These are phyloP conservation scores for Tinamus guttatus DNA, from an alignment of 2,113 vertebrate genomes.

Conservation along the genomic window DNA sequence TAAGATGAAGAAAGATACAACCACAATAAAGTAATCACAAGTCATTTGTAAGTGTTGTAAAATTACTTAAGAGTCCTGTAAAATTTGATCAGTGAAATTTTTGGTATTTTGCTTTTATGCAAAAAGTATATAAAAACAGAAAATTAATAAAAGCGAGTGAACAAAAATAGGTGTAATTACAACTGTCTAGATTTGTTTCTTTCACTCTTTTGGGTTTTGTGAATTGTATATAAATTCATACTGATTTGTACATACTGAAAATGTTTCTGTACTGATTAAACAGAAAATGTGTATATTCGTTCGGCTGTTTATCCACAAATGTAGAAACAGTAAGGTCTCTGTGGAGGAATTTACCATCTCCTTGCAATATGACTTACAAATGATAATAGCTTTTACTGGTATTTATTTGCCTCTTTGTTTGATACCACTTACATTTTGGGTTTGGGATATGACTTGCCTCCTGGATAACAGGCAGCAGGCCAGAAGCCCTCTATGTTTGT, in stretches of 20 bases:
- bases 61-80: not conserved
- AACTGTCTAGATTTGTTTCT: not conserved
- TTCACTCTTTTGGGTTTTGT: not conserved
- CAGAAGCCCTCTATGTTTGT: fast-evolving
- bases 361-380: not conserved
- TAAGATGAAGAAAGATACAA: not conserved
- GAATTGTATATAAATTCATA: not conserved
- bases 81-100: not conserved
- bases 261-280: not conserved
- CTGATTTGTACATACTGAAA: not conserved
- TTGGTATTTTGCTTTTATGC: not conserved
- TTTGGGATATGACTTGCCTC: not conserved
- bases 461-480: not conserved
- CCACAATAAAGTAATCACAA: not conserved
- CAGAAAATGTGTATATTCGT: not conserved
- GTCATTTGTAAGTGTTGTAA: not conserved
- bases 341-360: not conserved
- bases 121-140: not conserved
- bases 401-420: not conserved
- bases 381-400: not conserved
- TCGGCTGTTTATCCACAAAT: not conserved
- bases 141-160: not conserved
- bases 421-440: not conserved
- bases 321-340: not conserved
- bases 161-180: not conserved